Evolutionary conservation across 1,140 invertebrate species (phyloP).

Genomic region (Ridgeia piscesae): DNA sequence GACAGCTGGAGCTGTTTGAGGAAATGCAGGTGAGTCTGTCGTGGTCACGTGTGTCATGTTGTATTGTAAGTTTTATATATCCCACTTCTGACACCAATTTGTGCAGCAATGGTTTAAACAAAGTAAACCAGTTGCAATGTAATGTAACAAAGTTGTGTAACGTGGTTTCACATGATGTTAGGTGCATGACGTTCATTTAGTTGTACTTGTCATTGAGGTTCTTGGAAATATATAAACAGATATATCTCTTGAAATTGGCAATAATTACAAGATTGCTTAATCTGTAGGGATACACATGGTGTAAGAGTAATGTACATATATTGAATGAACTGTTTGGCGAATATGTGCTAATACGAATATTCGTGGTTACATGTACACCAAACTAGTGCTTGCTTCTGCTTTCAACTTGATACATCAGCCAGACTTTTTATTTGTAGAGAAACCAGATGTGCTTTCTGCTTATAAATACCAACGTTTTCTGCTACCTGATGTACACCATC

Average conservation of each 20-base stretch:
- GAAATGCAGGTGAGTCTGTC: constrained; percentile 45
- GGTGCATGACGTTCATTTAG: neutral
- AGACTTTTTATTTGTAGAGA: too few species aligned
- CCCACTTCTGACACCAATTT: neutral
- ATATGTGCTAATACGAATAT: too few species aligned
- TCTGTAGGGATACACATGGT: too few species aligned
- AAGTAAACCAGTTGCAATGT: neutral
- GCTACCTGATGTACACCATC: neutral
- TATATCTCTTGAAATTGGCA: neutral
- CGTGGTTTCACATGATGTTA: too few species aligned
- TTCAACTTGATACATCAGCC: too few species aligned
- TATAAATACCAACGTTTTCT: neutral
- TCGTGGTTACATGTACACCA: too few species aligned
- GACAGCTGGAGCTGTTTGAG: constrained; percentile 51
- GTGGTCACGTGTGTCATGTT: neutral
- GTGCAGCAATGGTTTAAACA: neutral
- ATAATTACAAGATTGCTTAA: neutral
- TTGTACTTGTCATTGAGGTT: neutral
- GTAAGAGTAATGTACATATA: too few species aligned
- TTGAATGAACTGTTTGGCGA: too few species aligned
- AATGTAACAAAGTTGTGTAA: neutral
- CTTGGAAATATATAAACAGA: neutral
- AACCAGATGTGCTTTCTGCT: too few species aligned
- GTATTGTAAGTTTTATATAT: too few species aligned
- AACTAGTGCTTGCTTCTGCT: too few species aligned